phyloP scores from a whole-genome alignment of 2,113 vertebrate genomes.

The Edolisoma coerulescens region DNA sequence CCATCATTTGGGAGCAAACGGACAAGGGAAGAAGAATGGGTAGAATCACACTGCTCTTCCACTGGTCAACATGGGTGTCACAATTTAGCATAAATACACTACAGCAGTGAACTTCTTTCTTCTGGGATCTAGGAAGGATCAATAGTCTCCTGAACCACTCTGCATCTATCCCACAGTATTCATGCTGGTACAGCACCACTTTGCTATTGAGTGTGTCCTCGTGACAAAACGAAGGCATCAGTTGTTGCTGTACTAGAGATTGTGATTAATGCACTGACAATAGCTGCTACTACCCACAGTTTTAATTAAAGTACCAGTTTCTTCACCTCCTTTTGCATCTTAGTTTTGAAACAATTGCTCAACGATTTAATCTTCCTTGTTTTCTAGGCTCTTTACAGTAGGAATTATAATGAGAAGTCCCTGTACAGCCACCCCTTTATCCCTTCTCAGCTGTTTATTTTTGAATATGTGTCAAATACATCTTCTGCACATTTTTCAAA shows the following conservation, averaged over 20 bases:
- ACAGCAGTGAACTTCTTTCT: not conserved
- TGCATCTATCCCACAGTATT: not conserved
- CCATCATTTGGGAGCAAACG: not conserved
- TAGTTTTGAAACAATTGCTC: not conserved
- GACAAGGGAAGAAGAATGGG: not conserved
- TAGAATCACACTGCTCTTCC: not conserved
- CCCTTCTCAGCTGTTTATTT: not conserved
- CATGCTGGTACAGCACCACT: not conserved
- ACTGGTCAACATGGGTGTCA: not conserved
- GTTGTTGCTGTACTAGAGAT: not conserved
- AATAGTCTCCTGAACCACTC: not conserved
- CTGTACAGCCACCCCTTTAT: not conserved
- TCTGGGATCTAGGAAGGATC: not conserved
- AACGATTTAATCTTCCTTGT: not conserved
- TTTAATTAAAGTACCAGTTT: not conserved
- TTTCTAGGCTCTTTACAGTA: not conserved
- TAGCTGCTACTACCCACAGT: not conserved
- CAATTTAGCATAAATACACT: not conserved
- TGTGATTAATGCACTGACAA: not conserved
- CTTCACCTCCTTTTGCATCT: not conserved
- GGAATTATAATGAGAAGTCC: not conserved
- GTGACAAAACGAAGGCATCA: not conserved
- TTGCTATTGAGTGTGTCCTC: not conserved
- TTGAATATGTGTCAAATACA: not conserved
- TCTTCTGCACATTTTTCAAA: not conserved